These are phyloP conservation scores for Trissolcus basalis DNA, from an alignment of 1,140 invertebrate species.

Conservation along the genomic window DNA sequence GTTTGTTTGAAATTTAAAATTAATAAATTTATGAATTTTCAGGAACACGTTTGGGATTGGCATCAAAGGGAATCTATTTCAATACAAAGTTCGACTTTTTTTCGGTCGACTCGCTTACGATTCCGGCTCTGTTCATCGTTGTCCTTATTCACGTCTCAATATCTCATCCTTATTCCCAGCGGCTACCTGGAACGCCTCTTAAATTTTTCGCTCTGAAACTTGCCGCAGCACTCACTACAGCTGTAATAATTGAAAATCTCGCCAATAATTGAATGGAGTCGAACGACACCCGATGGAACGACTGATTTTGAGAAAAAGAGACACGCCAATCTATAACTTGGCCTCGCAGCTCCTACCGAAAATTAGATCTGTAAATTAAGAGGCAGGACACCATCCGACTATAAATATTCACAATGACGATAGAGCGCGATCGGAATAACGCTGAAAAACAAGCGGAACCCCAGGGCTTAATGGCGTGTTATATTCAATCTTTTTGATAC, in stretches of 20 bases:
- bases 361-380: conserved; percentile 51
- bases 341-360: conserved; percentile 14
- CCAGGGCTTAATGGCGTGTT: conserved; percentile 15
- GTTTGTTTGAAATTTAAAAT: too few species aligned
- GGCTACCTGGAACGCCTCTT: conserved; percentile 50
- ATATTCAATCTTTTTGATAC: conserved; percentile 36
- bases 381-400: not conserved
- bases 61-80: too few species aligned
- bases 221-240: conserved; percentile 46
- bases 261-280: conserved; percentile 48
- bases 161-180: conserved; percentile 52
- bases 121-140: conserved; percentile 5
- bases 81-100: not conserved
- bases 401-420: conserved; percentile 46
- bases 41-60: too few species aligned
- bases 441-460: conserved; percentile 38
- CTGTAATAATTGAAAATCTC: conserved; percentile 54
- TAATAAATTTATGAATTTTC: too few species aligned
- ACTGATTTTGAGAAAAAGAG: conserved; percentile 48
- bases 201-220: conserved; percentile 41
- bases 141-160: conserved; percentile 29
- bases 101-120: not conserved
- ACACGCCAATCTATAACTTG: conserved; percentile 20
- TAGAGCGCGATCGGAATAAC: conserved; percentile 27
- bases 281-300: conserved; percentile 47